Evolutionary conservation across 2,113 vertebrate genomes (phyloP), one percentile per base, ranked within the genome.

Genomic region (Boulengeromyrus knoepffleri): DNA sequence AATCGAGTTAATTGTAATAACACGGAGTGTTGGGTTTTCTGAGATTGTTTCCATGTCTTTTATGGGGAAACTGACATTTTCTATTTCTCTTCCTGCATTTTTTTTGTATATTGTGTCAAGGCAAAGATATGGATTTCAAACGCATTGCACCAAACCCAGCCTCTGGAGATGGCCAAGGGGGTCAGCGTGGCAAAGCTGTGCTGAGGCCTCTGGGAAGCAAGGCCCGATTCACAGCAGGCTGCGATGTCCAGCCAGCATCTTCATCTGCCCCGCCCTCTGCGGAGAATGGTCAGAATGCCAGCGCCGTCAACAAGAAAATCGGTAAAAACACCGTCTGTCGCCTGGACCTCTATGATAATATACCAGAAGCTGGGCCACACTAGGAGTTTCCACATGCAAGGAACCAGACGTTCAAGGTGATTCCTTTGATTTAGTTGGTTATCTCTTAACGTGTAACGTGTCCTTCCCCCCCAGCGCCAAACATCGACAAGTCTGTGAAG

Each of bases 401-500:
- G n/a, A 42, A 80, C 74, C 74, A 80, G 15, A 17, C 21, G 17
- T 84, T 36, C 31, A 36, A 36, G 31, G 31, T 84, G 19, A 47
- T 19, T 84, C 19, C 36, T 84, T 47, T 24, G 24, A 85, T 45
- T 46, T 45, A 42, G 24, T 42, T 85, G 45, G 39, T 8, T 45
- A 17, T 85, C 10, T 42, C 83, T 24, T 85, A 42, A 77, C n/a
- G 5, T 39, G 70, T 15, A 36, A 13, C 13, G 31, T 77, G 8
- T 77, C 6, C 5, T 5, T 42, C 8, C 19, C 80, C 45, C 80
- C 36, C 77, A 99, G 98, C 97, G 89, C 93, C 98, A 27, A 99
- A 96, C 90, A 97, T 99, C 1, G 98, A 99, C 91, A 98, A 98
- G 90, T 99, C 98, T 0, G 96, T 99, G 93, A 99, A 99, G 94